phyloP scores from a whole-genome alignment of 92 coral and sea anemone species.

The Diadumene lineata region DNA sequence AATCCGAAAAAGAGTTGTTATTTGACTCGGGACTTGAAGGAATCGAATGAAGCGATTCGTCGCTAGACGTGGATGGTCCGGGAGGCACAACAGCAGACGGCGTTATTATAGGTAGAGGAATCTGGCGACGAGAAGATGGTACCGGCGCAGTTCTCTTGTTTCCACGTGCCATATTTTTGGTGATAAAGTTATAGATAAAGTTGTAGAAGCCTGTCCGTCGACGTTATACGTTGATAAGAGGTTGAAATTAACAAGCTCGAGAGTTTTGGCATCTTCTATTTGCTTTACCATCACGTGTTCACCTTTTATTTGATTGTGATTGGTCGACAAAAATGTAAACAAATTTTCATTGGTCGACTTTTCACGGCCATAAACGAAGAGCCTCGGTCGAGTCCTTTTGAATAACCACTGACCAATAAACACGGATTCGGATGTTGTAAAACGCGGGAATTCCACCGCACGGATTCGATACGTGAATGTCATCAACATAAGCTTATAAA shows the following conservation, averaged over 20 bases:
- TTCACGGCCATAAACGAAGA: not conserved
- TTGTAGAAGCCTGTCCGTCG: not conserved
- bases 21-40: not conserved
- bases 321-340: no score
- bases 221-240: not conserved
- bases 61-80: not conserved
- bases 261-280: not conserved
- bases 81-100: no score
- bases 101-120: not conserved
- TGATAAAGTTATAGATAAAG: not conserved
- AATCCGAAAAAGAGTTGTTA: not conserved
- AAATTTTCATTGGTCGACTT: slow-evolving; percentile 5
- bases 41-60: not conserved
- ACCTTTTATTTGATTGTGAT: no score
- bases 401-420: slow-evolving; percentile 2
- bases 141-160: not conserved
- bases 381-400: slow-evolving; percentile 4
- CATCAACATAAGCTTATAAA: not conserved
- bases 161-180: not conserved
- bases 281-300: not conserved
- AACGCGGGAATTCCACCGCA: slow-evolving; percentile 7
- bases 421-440: not conserved
- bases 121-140: slow-evolving; percentile 4
- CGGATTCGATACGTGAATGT: not conserved
- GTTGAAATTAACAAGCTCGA: not conserved